These are phyloP conservation scores for Nesometra sesokonis DNA, from an alignment of 35 echinoderm and acorn worm species.

Conservation along the genomic window DNA sequence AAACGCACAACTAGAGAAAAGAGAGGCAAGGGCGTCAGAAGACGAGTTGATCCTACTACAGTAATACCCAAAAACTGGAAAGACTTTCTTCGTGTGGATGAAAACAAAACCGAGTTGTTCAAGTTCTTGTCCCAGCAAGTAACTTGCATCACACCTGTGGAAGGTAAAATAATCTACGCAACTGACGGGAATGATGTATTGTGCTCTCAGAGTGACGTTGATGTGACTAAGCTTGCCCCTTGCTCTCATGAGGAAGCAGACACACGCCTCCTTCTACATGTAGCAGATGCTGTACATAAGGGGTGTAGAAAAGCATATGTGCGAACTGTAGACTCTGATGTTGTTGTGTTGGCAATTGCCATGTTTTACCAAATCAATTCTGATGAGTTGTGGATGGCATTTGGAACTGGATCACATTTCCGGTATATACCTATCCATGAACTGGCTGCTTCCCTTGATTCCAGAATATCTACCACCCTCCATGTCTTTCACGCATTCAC, in stretches of 20 bases:
- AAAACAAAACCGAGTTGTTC: constrained; percentile 43
- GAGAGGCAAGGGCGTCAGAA: constrained; percentile 23
- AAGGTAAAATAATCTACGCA: constrained; percentile 5
- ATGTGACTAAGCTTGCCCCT: background rate
- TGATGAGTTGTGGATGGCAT: constrained; percentile 27
- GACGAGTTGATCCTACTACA: constrained; percentile 8
- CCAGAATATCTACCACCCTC: background rate
- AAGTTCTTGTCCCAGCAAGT: background rate
- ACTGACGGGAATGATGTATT: background rate
- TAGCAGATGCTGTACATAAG: background rate
- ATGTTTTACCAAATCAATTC: background rate
- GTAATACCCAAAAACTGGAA: constrained; percentile 31
- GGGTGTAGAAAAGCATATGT: constrained; percentile 6
- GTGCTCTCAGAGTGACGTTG: background rate
- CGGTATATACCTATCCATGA: constrained; percentile 6
- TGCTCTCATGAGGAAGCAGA: constrained; percentile 39
- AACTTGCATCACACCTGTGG: background rate
- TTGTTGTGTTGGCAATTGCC: constrained; percentile 12
- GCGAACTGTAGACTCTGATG: constrained; percentile 10
- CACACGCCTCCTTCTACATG: background rate
- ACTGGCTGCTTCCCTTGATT: background rate
- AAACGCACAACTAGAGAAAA: constrained; percentile 32
- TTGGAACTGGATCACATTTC: constrained; percentile 12
- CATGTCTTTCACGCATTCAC: constrained; percentile 21
- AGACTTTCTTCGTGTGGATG: constrained; percentile 30